Evolutionary conservation across 2,797 vertebrate species (phyloP).

Genomic region (Atherinosoma microstoma): DNA sequence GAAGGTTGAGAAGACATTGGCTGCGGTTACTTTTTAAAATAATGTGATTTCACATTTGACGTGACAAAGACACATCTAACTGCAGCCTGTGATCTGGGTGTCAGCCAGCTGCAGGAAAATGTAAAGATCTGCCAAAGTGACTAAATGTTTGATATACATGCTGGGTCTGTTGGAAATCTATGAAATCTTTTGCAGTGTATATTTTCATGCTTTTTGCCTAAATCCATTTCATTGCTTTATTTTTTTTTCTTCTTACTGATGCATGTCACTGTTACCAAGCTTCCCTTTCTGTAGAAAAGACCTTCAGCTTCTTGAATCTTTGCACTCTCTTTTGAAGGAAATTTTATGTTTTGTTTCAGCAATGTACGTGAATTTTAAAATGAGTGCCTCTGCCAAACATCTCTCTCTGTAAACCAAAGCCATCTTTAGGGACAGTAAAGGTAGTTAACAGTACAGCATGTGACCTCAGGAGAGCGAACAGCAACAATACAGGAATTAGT

Average conservation of each 20-base stretch:
- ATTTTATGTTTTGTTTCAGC: slow-evolving; percentile 24
- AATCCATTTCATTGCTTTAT: not conserved
- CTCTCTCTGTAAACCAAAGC: slow-evolving; percentile 64
- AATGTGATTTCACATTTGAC: slow-evolving; percentile 15
- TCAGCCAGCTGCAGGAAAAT: slow-evolving; percentile 14
- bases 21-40: slow-evolving; percentile 9
- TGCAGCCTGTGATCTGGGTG: not conserved
- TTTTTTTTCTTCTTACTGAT: not conserved
- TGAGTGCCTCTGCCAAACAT: slow-evolving; percentile 33
- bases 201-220: slow-evolving; percentile 16
- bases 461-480: slow-evolving; percentile 43
- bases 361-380: slow-evolving; percentile 32
- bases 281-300: not conserved
- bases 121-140: slow-evolving; percentile 16
- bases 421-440: slow-evolving; percentile 36
- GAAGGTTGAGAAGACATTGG: slow-evolving; percentile 11
- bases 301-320: slow-evolving; percentile 9
- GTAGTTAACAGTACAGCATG: not conserved
- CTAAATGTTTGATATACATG: slow-evolving; percentile 6
- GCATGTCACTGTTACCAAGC: slow-evolving; percentile 12
- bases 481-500: slow-evolving; percentile 8
- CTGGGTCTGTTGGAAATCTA: slow-evolving; percentile 20
- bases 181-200: slow-evolving; percentile 35
- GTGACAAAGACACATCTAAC: not conserved
- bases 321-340: slow-evolving; percentile 2